Conservation (phyloP, 2,113 vertebrate species). For the Leptodactylus fuscus region DNA sequence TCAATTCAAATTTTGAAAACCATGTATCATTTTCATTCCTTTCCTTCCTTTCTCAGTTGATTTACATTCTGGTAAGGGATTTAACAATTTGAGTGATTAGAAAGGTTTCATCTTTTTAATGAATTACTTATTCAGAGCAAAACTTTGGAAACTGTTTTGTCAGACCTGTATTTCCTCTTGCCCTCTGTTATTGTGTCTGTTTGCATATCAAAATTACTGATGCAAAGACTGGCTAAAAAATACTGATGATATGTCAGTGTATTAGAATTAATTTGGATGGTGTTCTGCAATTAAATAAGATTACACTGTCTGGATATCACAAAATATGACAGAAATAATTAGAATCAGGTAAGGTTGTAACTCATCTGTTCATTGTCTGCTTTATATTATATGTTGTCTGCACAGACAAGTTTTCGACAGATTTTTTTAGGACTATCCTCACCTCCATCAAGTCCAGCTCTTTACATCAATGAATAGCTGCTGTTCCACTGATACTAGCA, state of each 20-base stretch:
- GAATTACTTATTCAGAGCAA: not conserved
- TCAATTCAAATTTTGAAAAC: too few species aligned
- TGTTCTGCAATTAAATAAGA: not conserved
- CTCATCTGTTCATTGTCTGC: not conserved
- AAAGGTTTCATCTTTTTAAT: not conserved
- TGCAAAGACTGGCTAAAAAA: not conserved
- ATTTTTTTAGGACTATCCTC: too few species aligned
- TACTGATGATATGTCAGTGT: not conserved
- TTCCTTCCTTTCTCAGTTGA: too few species aligned
- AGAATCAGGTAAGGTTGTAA: not conserved
- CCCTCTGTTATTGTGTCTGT: not conserved
- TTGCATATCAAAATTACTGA: slow-evolving; percentile 11
- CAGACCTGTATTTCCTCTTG: not conserved
- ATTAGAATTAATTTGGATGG: not conserved
- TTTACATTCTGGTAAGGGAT: too few species aligned
- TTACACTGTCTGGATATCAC: not conserved
- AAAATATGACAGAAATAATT: slow-evolving; percentile 13
- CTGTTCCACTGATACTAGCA: too few species aligned
- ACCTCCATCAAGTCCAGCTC: too few species aligned
- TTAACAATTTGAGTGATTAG: too few species aligned
- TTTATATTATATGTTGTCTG: not conserved
- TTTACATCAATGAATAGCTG: too few species aligned
- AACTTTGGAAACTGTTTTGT: not conserved
- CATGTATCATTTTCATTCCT: too few species aligned
- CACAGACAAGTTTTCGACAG: not conserved